phyloP scores from a whole-genome alignment of 2,888 invertebrate species.

The Trichopoda pennipes region DNA sequence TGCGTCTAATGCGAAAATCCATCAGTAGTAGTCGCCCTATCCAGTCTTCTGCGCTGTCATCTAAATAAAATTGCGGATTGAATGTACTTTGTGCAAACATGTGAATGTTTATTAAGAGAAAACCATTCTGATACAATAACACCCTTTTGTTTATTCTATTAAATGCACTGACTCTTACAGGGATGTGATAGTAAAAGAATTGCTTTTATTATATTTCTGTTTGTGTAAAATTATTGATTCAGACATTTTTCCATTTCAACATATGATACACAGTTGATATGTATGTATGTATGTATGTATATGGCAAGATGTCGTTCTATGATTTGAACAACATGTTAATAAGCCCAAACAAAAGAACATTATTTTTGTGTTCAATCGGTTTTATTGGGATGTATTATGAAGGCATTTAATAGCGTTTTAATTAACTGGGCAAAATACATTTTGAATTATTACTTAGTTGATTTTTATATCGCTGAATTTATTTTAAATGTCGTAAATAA shows the following conservation, averaged over 20 bases:
- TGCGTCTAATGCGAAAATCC: constrained; percentile 46
- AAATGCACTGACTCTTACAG: constrained; percentile 42
- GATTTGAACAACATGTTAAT: constrained; percentile 70
- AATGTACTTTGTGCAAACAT: constrained; percentile 11
- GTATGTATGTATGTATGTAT: too few species aligned
- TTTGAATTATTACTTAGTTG: not conserved
- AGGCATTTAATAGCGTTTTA: constrained; percentile 41
- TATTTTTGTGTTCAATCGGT: constrained; percentile 45
- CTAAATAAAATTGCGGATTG: constrained; percentile 27
- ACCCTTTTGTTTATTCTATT: constrained; percentile 19
- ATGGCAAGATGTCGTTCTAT: constrained; percentile 73
- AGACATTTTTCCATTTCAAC: constrained; percentile 65
- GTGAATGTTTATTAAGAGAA: constrained; percentile 18
- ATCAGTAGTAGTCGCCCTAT: constrained; percentile 20
- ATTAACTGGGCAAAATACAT: not conserved
- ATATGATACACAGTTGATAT: constrained; percentile 74
- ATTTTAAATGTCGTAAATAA: not conserved
- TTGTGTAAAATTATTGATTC: constrained; percentile 48
- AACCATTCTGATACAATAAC: not conserved
- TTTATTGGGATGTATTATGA: constrained; percentile 23
- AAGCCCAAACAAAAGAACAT: constrained; percentile 1
- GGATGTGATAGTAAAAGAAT: constrained; percentile 58
- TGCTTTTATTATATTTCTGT: constrained; percentile 1
- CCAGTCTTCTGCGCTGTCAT: constrained; percentile 6
- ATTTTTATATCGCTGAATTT: not conserved